A percentile compares a stretch with the other conserved stretches of the same genome.
Conservation (phyloP, 2,888 invertebrate genomes). For the Lepidocyrtoides sp. region DNA sequence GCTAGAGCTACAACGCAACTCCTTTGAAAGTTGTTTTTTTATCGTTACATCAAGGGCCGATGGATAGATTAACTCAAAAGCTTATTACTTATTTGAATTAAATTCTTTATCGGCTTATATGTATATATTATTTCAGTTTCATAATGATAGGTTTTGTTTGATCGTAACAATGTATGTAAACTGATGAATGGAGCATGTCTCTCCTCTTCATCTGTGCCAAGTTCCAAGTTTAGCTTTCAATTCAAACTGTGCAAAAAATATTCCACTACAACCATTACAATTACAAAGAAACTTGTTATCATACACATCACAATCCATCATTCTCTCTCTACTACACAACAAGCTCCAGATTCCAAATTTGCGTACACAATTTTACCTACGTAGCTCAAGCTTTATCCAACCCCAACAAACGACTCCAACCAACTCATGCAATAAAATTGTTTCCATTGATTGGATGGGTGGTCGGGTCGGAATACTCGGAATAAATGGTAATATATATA, state of each 20-base stretch:
- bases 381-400: background rate
- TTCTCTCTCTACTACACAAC: background rate
- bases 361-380: background rate
- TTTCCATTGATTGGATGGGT: background rate
- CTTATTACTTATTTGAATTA: too few species aligned
- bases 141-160: too few species aligned
- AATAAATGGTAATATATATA: background rate
- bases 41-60: too few species aligned
- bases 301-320: background rate
- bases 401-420: background rate
- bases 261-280: too few species aligned
- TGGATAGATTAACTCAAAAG: too few species aligned
- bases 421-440: background rate
- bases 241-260: background rate
- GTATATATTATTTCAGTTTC: too few species aligned
- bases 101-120: too few species aligned
- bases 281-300: background rate
- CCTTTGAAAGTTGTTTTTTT: too few species aligned
- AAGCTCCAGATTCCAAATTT: constrained; percentile 5
- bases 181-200: too few species aligned
- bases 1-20: too few species aligned
- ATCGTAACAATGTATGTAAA: too few species aligned
- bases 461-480: background rate
- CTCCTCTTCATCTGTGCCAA: background rate
- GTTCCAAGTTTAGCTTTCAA: background rate